These are phyloP conservation scores for Melanaphis sacchari DNA, from an alignment of 1,140 invertebrate genomes.

Conservation along the genomic window DNA sequence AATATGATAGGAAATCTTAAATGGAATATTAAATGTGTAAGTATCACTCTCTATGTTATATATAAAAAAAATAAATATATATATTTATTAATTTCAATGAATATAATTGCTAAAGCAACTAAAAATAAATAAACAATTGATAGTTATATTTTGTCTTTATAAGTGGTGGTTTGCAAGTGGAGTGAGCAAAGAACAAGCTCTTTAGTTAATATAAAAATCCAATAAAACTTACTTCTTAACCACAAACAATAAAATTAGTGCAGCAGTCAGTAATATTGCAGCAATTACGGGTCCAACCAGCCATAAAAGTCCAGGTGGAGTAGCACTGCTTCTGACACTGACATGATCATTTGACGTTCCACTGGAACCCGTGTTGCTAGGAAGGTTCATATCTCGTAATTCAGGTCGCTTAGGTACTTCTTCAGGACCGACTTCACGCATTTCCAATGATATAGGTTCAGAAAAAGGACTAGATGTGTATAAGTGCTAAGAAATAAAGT, in stretches of 20 bases:
- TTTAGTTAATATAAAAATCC: background rate
- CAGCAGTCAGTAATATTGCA: constrained; percentile 77
- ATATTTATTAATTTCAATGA: background rate
- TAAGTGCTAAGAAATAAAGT: constrained; percentile 69
- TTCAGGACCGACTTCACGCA: constrained; percentile 85
- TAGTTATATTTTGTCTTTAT: too few relatives aligned
- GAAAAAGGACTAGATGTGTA: constrained; percentile 96
- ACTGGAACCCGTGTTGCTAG: constrained; percentile 61
- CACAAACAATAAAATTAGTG: constrained; percentile 79
- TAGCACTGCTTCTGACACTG: constrained; percentile 77
- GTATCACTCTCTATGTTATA: too few relatives aligned
- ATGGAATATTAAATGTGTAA: background rate
- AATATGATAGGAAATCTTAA: background rate
- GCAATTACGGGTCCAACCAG: constrained; percentile 84
- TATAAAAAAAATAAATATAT: too few relatives aligned
- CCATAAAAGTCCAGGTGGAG: constrained; percentile 86
- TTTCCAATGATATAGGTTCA: constrained; percentile 84
- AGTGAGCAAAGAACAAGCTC: background rate
- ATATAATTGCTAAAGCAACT: background rate
- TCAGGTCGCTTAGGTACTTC: constrained; percentile 85
- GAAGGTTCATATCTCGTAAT: constrained; percentile 70
- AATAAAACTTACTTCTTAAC: constrained; percentile 67
- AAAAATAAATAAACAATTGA: background rate
- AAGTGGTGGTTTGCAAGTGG: background rate
- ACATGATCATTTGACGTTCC: constrained; percentile 71